phyloP scores from a whole-genome alignment of 2,888 invertebrate genomes.

The Metalampra italica region DNA sequence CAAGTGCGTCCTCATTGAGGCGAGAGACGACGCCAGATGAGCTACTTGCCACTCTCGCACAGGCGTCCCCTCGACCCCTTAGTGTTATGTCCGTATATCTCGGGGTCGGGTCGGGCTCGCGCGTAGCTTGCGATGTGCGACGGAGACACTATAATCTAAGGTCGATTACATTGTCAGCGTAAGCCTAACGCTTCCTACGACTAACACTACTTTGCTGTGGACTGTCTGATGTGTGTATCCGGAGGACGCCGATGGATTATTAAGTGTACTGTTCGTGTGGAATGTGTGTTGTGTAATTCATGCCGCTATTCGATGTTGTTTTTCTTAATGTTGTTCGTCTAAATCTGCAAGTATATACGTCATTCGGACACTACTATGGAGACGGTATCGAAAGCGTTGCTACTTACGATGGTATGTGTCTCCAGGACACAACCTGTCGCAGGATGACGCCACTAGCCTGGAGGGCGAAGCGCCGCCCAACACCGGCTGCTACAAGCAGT shows the following conservation, averaged over 20 bases:
- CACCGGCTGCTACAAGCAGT: slow-evolving; percentile 87
- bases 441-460: slow-evolving; percentile 91
- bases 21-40: slow-evolving; percentile 82
- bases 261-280: slow-evolving; percentile 56
- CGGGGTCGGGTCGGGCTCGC: slow-evolving; percentile 61
- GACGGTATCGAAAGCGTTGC: slow-evolving; percentile 49
- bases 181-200: slow-evolving; percentile 76
- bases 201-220: slow-evolving; percentile 63
- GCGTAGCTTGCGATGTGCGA: slow-evolving; percentile 76
- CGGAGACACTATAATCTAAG: slow-evolving; percentile 74
- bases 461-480: slow-evolving; percentile 87
- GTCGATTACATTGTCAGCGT: slow-evolving; percentile 75
- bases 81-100: slow-evolving; percentile 60
- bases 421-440: slow-evolving; percentile 94
- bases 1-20: slow-evolving; percentile 89
- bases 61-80: slow-evolving; percentile 69
- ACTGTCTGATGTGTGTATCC: slow-evolving; percentile 72
- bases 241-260: slow-evolving; percentile 72
- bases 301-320: slow-evolving; percentile 59
- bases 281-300: slow-evolving; percentile 75
- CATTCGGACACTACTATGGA: slow-evolving; percentile 27
- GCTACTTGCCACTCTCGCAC: slow-evolving; percentile 72
- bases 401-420: slow-evolving; percentile 74
- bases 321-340: slow-evolving; percentile 46
- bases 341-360: slow-evolving; percentile 21